Conservation (phyloP, 2,888 invertebrate genomes). For the Nomada lathburiana region DNA sequence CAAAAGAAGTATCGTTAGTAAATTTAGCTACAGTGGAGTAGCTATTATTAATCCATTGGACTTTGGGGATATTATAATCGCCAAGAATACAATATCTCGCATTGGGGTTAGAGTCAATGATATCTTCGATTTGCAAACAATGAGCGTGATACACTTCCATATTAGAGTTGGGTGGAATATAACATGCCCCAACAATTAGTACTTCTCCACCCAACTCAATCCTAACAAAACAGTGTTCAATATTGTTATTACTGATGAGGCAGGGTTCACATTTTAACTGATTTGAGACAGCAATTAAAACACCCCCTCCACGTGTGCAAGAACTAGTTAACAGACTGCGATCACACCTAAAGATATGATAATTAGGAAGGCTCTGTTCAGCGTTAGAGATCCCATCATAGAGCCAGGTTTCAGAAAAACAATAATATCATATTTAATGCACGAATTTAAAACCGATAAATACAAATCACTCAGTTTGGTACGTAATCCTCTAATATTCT, state of each 20-base stretch:
- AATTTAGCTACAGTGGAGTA: no score
- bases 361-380: neutral
- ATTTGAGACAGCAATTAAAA: neutral
- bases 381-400: neutral
- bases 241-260: neutral
- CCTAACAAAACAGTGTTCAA: neutral
- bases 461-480: neutral
- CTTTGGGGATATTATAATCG: no score
- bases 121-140: neutral
- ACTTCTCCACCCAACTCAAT: neutral
- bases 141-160: neutral
- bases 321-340: neutral
- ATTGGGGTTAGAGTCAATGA: no score
- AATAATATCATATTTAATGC: neutral
- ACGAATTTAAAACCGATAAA: neutral
- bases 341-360: neutral
- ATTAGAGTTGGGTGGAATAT: no score
- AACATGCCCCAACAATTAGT: no score
- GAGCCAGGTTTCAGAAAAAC: neutral
- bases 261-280: no score
- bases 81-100: no score
- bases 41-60: no score
- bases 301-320: neutral
- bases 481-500: neutral
- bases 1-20: no score